Evolutionary conservation across 2,797 vertebrate species (phyloP).

Genomic region (Ficedula albicollis): DNA sequence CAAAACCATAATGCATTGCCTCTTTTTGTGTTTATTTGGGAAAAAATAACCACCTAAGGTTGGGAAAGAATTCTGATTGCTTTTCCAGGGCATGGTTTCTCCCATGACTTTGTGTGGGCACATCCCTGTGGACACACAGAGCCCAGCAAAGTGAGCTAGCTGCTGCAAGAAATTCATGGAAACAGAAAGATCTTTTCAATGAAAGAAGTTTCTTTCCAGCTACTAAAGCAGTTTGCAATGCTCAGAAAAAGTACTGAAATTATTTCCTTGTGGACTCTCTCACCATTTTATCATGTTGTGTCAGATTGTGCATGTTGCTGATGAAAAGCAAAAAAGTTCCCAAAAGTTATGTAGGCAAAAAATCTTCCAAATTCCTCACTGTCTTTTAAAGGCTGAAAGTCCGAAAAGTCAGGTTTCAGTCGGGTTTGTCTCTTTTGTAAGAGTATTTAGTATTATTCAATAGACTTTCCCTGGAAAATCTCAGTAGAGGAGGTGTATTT

Average conservation of each 20-base stretch:
- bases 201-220: background rate
- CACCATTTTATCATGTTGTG: background rate
- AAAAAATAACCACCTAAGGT: background rate
- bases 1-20: background rate
- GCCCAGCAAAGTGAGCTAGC: background rate
- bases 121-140: background rate
- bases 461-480: slow-evolving; percentile 20
- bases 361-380: background rate
- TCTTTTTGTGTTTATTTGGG: background rate
- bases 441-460: background rate
- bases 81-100: background rate
- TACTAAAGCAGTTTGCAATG: background rate
- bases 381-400: background rate
- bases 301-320: background rate
- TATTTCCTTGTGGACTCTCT: background rate
- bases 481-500: background rate
- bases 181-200: background rate
- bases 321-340: background rate
- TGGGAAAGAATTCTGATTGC: background rate
- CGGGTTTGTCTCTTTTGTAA: background rate
- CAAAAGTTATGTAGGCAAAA: background rate
- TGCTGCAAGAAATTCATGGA: background rate
- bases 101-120: background rate
- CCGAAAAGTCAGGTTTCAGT: background rate
- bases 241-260: background rate